Evolutionary conservation across 2,113 vertebrate genomes (phyloP), one percentile per base, ranked within the genome.

Genomic region (Epinephelus fuscoguttatus): DNA sequence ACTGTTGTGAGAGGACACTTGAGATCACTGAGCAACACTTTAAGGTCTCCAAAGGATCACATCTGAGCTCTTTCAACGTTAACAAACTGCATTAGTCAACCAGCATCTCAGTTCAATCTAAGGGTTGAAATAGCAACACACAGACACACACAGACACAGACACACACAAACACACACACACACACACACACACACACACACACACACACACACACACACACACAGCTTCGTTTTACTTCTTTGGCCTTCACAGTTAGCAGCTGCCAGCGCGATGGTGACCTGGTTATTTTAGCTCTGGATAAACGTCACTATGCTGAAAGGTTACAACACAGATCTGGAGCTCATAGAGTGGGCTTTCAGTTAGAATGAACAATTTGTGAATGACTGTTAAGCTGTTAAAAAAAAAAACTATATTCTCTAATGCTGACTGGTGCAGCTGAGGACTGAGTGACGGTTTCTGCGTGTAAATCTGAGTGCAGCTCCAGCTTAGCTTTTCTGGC

Each of bases 271-370:
- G 62, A 70, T 49, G 77, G 71, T 52, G 81, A 75, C 42, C 60
- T 40, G 74, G 88, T 95, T 97, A 91, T 96, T 96, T 96, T 90
- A 87, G 91, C 88, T 80, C 92, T 91, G 93, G 93, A 90, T 94
- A 93, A 96, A 93, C 93, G 88, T 86, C 93, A 91, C 90, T 88
- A 90, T 89, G 93, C 92, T 93, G 86, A 78, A 94, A 92, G 87
- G 86, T 94, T 95, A 90, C 95, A 92, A 88, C 82, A 6, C 56
- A 8, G 4, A 56, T 90, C 93, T 90, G 87, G 81, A 91, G 82
- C 78, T 90, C 85, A 59, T 3, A 17, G 14, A 37, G 33, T 37
- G 33, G 15, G 30, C 2, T 56, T 60, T 70, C 19, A 64, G 11
- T 40, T 6, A 25, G 19, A 33, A 30, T 13, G 11, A 17, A 25